phyloP scores from a whole-genome alignment of 1,140 invertebrate species.

The Anastatus disparis region DNA sequence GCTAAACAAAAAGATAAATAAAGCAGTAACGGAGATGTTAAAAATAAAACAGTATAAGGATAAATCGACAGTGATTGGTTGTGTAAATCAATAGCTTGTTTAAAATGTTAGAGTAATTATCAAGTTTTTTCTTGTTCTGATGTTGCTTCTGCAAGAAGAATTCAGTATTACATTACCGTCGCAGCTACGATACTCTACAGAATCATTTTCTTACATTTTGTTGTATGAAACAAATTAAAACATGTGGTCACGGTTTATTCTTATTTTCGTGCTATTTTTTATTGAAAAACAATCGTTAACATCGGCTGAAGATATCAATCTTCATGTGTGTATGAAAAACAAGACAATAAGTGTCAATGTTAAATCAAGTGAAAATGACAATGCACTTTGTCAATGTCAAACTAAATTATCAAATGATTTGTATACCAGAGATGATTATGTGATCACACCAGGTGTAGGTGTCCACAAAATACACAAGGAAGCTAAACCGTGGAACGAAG shows the following conservation, averaged over 20 bases:
- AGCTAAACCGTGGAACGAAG: conserved; percentile 55
- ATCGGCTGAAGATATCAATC: not conserved
- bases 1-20: too few species aligned
- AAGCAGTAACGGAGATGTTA: too few species aligned
- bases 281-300: not conserved
- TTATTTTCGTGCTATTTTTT: not conserved
- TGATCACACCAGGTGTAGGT: conserved; percentile 50
- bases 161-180: not conserved
- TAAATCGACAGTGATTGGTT: too few species aligned
- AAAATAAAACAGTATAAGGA: too few species aligned
- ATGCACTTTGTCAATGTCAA: conserved; percentile 1
- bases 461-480: conserved; percentile 57
- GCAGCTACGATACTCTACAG: too few species aligned
- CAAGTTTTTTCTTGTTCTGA: too few species aligned
- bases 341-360: not conserved
- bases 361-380: not conserved
- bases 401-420: not conserved
- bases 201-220: not conserved
- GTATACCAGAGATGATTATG: conserved; percentile 49
- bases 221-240: not conserved
- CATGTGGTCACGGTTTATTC: not conserved
- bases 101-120: too few species aligned
- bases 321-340: not conserved
- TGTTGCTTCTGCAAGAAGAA: too few species aligned
- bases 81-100: too few species aligned